These are phyloP conservation scores for Cavia aperea DNA, from an alignment of 2,113 vertebrate species.

Conservation along the genomic window DNA sequence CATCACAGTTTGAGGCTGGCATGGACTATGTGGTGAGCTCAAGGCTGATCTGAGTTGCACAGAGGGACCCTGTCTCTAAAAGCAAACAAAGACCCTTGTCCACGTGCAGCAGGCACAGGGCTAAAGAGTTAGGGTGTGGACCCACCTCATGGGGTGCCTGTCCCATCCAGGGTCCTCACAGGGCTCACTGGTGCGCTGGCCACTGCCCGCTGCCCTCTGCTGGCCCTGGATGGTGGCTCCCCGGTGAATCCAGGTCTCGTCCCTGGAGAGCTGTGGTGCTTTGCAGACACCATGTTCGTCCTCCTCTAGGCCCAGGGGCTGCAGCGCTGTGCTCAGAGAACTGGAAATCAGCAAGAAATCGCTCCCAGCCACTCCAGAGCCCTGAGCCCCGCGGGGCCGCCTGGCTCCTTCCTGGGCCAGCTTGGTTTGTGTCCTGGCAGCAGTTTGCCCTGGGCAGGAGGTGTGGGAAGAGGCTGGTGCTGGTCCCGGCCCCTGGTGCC, in stretches of 20 bases:
- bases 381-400: accelerated
- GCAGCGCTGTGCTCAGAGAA: neutral
- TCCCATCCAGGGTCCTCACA: neutral
- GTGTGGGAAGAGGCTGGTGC: no score
- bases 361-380: neutral
- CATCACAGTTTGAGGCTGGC: neutral
- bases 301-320: accelerated
- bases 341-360: neutral
- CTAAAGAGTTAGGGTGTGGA: no score
- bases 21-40: neutral
- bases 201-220: neutral
- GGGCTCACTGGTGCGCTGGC: neutral
- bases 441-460: neutral
- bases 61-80: neutral
- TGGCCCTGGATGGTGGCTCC: neutral
- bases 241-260: accelerated
- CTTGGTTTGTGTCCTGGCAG: no score
- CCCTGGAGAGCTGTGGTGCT: neutral
- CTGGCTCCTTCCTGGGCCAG: accelerated
- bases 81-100: neutral
- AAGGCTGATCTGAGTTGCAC: neutral
- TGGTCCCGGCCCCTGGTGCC: neutral
- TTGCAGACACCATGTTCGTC: constrained; percentile 30
- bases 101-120: neutral
- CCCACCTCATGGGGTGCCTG: neutral